Conservation (phyloP, 2,113 vertebrate species). For the Diadophis punctatus region DNA sequence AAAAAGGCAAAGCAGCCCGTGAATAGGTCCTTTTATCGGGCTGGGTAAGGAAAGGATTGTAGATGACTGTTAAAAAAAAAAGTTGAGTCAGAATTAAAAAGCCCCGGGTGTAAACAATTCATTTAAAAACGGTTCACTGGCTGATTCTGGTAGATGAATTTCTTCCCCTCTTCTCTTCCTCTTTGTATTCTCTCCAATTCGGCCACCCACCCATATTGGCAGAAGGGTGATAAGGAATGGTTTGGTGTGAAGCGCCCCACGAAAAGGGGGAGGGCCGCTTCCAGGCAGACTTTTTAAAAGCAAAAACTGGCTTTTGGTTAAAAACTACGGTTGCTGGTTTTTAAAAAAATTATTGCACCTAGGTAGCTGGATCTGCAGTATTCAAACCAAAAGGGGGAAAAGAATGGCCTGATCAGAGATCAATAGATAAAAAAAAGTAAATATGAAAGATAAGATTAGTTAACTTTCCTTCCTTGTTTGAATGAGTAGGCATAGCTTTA, state of each 20-base stretch:
- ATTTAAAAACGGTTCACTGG: neutral
- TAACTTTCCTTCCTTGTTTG: neutral
- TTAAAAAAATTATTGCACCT: neutral
- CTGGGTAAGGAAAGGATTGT: neutral
- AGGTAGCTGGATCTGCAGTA: neutral
- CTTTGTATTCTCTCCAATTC: neutral
- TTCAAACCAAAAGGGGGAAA: neutral
- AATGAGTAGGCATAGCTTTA: neutral
- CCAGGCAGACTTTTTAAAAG: neutral
- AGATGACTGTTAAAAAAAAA: neutral
- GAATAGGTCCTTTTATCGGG: neutral
- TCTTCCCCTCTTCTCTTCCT: neutral
- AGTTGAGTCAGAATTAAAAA: neutral
- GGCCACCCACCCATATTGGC: neutral
- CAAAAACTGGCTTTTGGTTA: neutral
- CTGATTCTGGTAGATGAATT: neutral
- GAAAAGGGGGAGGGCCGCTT: neutral
- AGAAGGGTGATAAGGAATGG: neutral
- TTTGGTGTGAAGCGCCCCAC: neutral
- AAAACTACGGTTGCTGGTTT: neutral
- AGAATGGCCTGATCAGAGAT: neutral
- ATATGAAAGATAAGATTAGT: neutral
- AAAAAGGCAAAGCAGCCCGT: neutral
- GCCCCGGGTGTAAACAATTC: neutral
- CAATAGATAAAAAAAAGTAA: neutral